Evolutionary conservation across 2,113 vertebrate species (phyloP), one percentile per base, ranked within the genome.

Genomic region (Athene noctua): DNA sequence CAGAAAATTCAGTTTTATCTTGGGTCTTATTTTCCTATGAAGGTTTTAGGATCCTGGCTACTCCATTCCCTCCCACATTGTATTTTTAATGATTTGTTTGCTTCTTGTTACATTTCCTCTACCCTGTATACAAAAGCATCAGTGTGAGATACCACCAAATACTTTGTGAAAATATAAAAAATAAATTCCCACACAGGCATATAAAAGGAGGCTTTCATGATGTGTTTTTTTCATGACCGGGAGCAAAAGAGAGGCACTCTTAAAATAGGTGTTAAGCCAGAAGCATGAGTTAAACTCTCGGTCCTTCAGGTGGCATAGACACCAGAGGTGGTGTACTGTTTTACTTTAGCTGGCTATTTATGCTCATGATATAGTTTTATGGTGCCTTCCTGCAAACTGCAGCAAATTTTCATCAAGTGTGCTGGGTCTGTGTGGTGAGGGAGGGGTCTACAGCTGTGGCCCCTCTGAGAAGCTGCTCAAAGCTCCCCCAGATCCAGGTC

Each of bases 181-280:
- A 88, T 10, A 57, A 49, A 81, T 73, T 80, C 68, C 36, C 42
- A 66, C 42, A 55, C 30, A 71, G 6, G 34, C 68, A 81, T 32
- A 62, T 79, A 72, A 62, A 94, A 88, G 63, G 52, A 20, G 12
- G 46, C 54, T 87, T 93, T 92, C 27, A 34, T 61, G 0, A 67
- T 55, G 22, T 30, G 54, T 83, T 92, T 94, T 86, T 96, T 94
- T 94, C 72, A 91, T 91, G 47, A 93, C 40, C 57, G 75, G 44
- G 9, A 70, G 66, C 44, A 91, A 78, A 93, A 86, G 65, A 90
- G 59, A 85, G 73, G 22, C 32, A 32, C 47, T 96, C 89, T 92
- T 72, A 94, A 91, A 92, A 78, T 22, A 83, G 68, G 8, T 9
- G 1, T 93, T 94, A 82, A 89, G 94, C 55, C 51, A 55, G 70